These are phyloP conservation scores for Xiphorhynchus elegans DNA, from an alignment of 2,113 vertebrate species.

Conservation along the genomic window DNA sequence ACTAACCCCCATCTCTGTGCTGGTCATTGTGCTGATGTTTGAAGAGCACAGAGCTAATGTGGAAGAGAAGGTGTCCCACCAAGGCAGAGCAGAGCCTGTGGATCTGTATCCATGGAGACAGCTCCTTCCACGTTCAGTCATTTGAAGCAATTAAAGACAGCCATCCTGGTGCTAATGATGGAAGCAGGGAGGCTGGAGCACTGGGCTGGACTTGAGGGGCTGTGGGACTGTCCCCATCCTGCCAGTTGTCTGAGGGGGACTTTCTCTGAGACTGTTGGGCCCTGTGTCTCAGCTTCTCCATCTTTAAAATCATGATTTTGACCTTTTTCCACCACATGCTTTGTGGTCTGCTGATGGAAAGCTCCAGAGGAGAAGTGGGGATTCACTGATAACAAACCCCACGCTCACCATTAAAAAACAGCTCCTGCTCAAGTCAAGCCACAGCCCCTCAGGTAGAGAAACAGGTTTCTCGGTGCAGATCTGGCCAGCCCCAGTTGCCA, in stretches of 20 bases:
- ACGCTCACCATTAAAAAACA: not conserved
- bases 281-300: not conserved
- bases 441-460: not conserved
- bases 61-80: not conserved
- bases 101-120: not conserved
- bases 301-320: not conserved
- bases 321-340: not conserved
- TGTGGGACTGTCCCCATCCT: not conserved
- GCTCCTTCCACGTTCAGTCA: not conserved
- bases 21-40: not conserved
- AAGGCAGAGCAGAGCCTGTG: not conserved
- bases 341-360: not conserved
- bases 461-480: not conserved
- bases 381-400: not conserved
- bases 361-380: not conserved
- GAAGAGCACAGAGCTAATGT: not conserved
- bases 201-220: not conserved
- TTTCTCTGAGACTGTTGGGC: not conserved
- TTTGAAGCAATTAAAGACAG: not conserved
- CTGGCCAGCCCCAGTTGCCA: not conserved
- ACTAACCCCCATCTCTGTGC: not conserved
- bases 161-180: not conserved
- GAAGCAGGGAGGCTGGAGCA: not conserved
- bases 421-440: not conserved
- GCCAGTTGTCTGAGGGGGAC: not conserved